phyloP scores from a whole-genome alignment of 2,888 invertebrate species.

The Mesoligia furuncula region DNA sequence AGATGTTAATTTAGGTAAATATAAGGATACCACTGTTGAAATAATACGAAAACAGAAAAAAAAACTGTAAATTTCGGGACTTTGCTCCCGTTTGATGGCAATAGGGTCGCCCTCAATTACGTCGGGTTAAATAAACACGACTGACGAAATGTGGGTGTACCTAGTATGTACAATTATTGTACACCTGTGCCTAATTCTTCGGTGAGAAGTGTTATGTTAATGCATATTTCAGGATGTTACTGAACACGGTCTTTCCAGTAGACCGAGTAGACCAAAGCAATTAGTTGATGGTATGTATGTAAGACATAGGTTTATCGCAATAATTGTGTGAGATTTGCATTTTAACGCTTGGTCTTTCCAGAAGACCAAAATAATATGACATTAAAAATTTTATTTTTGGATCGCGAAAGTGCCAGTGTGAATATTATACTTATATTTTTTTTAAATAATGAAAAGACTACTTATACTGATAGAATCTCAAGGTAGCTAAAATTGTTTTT shows the following conservation, averaged over 20 bases:
- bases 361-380: constrained; percentile 40
- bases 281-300: constrained; percentile 22
- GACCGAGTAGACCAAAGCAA: constrained; percentile 54
- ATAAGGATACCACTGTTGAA: not conserved
- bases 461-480: constrained; percentile 22
- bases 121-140: not conserved
- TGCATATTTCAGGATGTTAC: constrained; percentile 16
- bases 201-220: not conserved
- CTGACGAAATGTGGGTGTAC: not conserved
- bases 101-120: not conserved
- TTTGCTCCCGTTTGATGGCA: not conserved
- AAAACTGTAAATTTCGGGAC: not conserved
- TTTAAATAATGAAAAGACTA: constrained; percentile 17
- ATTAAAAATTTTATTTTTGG: constrained; percentile 25
- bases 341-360: constrained; percentile 44
- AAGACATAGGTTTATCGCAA: constrained; percentile 16
- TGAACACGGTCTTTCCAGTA: constrained; percentile 48
- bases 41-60: not conserved
- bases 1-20: not conserved
- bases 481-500: constrained; percentile 9
- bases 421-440: constrained; percentile 8
- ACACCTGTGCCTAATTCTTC: not conserved
- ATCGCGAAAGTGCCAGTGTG: constrained; percentile 27
- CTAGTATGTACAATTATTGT: too few relatives aligned
- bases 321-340: constrained; percentile 33